phyloP scores from a whole-genome alignment of 2,888 invertebrate species.

The Lochmaea crataegi region DNA sequence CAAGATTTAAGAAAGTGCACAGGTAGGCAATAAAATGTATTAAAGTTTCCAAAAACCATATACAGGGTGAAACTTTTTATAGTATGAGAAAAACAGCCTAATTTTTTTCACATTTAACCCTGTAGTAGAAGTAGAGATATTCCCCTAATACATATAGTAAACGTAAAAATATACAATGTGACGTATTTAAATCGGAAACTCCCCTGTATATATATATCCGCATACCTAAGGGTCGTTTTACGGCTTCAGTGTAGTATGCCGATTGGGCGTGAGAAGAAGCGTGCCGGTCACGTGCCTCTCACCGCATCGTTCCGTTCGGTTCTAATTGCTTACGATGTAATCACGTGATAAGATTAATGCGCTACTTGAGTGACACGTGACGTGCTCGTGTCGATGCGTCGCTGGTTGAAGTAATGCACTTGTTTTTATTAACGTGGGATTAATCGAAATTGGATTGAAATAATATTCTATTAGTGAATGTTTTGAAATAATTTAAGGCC shows the following conservation, averaged over 20 bases:
- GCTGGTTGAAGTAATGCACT: constrained; percentile 9
- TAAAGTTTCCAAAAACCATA: too few species aligned
- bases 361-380: constrained; percentile 61
- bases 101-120: too few species aligned
- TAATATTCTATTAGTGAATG: neutral
- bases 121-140: too few species aligned
- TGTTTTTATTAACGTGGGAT: constrained; percentile 12
- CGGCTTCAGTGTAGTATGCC: neutral
- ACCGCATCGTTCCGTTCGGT: constrained; percentile 56
- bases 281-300: constrained; percentile 54
- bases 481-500: neutral
- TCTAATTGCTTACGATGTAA: constrained; percentile 62
- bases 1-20: too few species aligned
- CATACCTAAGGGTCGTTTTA: neutral
- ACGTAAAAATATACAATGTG: too few species aligned
- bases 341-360: constrained; percentile 64
- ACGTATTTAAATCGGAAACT: too few species aligned
- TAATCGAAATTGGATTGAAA: constrained; percentile 4
- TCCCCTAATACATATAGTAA: too few species aligned
- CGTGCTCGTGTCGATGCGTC: constrained; percentile 29
- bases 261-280: constrained; percentile 47
- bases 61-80: too few species aligned
- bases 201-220: neutral
- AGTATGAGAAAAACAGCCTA: too few species aligned
- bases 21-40: too few species aligned